Conservation (phyloP, 2,888 invertebrate species). For the Lacanobia oleracea region DNA sequence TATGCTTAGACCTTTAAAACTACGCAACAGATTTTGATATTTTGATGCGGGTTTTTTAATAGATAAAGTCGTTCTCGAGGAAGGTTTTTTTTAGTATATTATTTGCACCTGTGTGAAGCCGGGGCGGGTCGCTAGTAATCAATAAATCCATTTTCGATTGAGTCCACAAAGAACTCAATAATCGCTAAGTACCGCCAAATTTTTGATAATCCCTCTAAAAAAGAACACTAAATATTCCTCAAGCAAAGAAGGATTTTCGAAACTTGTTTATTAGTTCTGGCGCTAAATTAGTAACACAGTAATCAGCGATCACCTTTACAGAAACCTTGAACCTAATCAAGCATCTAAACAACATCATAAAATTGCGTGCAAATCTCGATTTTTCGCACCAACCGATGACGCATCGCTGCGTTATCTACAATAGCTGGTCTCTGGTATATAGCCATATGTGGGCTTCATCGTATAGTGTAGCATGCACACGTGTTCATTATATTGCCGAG, state of each 20-base stretch:
- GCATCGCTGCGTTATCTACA: constrained; percentile 19
- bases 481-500: constrained; percentile 24
- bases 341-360: constrained; percentile 37
- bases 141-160: too few relatives aligned
- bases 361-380: constrained; percentile 56
- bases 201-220: neutral
- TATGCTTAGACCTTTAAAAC: too few relatives aligned
- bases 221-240: neutral
- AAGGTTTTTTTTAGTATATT: too few relatives aligned
- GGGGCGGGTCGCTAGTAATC: too few relatives aligned
- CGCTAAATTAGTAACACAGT: constrained; percentile 19
- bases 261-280: constrained; percentile 20
- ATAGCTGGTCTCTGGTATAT: constrained; percentile 25
- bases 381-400: constrained; percentile 51
- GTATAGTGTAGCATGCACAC: constrained; percentile 30
- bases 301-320: constrained; percentile 45
- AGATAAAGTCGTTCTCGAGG: too few relatives aligned
- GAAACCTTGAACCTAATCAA: constrained; percentile 57
- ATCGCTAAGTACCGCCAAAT: too few relatives aligned
- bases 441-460: constrained; percentile 19
- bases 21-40: too few relatives aligned
- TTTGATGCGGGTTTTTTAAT: too few relatives aligned
- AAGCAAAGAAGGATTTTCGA: neutral
- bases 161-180: too few relatives aligned
- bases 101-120: too few relatives aligned